Conservation (phyloP, 2,113 vertebrate species). For the Perca fluviatilis region DNA sequence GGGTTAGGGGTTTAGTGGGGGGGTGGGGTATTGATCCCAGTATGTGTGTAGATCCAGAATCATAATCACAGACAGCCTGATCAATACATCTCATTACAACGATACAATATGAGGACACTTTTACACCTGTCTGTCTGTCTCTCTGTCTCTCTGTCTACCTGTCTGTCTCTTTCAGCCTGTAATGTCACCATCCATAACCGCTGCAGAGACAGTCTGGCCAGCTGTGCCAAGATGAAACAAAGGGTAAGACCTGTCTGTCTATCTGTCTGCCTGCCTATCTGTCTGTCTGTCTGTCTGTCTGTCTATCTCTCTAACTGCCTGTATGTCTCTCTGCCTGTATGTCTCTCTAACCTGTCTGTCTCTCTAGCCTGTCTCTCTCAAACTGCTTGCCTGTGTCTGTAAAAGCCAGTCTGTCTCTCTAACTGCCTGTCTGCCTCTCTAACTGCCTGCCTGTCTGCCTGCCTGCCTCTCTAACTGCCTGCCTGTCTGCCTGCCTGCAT, state of each 20-base stretch:
- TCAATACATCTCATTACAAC: not conserved
- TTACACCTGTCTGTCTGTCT: too few species aligned
- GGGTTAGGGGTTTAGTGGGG: too few species aligned
- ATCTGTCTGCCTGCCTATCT: not conserved
- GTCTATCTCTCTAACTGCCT: not conserved
- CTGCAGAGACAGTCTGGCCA: slow-evolving; percentile 85
- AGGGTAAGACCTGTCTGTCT: slow-evolving; percentile 70
- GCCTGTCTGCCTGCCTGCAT: not conserved
- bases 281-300: not conserved
- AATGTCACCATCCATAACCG: slow-evolving; percentile 88
- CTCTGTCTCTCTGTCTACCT: not conserved
- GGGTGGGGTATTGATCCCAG: too few species aligned
- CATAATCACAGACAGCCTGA: not conserved
- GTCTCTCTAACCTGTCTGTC: not conserved
- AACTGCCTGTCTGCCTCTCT: too few species aligned
- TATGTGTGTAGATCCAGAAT: too few species aligned
- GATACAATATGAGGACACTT: too few species aligned
- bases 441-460: not conserved
- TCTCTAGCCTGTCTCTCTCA: not conserved
- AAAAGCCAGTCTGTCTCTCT: not conserved
- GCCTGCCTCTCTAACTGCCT: not conserved
- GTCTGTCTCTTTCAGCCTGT: slow-evolving; percentile 73
- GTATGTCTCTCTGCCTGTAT: not conserved
- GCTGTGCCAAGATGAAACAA: slow-evolving; percentile 87
- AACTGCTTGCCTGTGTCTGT: slow-evolving; percentile 5